phyloP scores from a whole-genome alignment of 2,888 invertebrate genomes.

The Leptopilina drosophilae region DNA sequence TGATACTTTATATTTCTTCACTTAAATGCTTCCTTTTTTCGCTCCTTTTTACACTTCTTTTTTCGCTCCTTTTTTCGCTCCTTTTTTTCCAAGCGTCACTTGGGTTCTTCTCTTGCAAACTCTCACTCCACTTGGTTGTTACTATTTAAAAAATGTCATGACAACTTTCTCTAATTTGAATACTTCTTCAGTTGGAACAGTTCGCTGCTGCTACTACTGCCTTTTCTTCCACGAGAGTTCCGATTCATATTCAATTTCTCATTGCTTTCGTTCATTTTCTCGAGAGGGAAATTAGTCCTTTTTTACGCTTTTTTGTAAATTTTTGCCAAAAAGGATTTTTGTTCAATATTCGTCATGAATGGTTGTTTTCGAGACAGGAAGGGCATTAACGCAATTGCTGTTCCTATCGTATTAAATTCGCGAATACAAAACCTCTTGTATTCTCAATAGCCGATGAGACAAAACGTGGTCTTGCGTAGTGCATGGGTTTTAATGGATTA shows the following conservation, averaged over 20 bases:
- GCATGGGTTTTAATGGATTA: conserved; percentile 33
- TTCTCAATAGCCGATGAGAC: conserved; percentile 2
- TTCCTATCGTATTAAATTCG: not conserved
- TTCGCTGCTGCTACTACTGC: not conserved
- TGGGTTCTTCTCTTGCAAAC: not conserved
- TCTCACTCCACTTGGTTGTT: conserved; percentile 26
- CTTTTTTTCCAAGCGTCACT: conserved; percentile 25
- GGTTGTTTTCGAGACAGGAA: no score
- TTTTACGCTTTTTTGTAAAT: no score
- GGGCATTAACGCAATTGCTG: not conserved
- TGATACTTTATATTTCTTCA: conserved; percentile 45
- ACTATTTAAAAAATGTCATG: conserved; percentile 39
- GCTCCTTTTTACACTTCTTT: conserved; percentile 50
- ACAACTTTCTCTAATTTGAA: conserved; percentile 68
- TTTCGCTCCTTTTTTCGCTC: no score
- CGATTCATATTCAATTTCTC: not conserved
- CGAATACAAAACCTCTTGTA: not conserved
- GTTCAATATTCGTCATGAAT: not conserved
- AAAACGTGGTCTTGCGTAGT: not conserved
- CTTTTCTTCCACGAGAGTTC: not conserved
- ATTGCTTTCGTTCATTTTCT: not conserved
- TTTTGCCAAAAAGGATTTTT: not conserved
- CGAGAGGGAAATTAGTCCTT: not conserved
- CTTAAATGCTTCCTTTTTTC: conserved; percentile 49
- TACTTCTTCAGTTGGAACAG: conserved; percentile 51